Percentiles rank a stretch among this genome's conserved stretches.
Evolutionary conservation across 2,113 vertebrate genomes (phyloP).

Genomic region (Labeo catla): DNA sequence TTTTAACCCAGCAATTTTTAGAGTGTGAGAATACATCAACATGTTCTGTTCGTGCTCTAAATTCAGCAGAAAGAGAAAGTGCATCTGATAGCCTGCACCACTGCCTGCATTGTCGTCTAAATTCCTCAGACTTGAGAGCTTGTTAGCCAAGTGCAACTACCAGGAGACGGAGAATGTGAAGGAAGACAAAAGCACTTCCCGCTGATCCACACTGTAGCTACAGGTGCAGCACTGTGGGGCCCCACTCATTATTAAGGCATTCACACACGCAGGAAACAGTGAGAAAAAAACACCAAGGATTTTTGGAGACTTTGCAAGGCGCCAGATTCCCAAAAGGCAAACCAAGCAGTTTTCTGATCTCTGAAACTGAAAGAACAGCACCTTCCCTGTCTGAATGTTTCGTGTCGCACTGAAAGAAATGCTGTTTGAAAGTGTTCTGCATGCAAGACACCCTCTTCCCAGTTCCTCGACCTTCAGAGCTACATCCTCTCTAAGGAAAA

Average conservation of each 20-base stretch:
- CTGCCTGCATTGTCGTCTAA: conserved; percentile 40
- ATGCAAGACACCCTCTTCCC: conserved; percentile 15
- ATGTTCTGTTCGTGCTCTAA: background rate
- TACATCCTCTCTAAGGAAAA: conserved; percentile 2
- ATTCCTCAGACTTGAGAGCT: conserved; percentile 59
- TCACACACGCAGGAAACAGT: background rate
- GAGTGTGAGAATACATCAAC: background rate
- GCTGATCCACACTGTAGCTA: conserved; percentile 59
- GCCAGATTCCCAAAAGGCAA: conserved; percentile 45
- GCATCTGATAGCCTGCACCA: conserved; percentile 56
- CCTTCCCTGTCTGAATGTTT: background rate
- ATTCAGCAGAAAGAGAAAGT: conserved; percentile 10
- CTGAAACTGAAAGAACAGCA: conserved; percentile 21
- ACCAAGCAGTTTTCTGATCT: conserved; percentile 43
- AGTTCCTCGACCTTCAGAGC: conserved; percentile 16
- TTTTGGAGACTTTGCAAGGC: conserved; percentile 42
- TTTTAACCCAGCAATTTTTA: too few species aligned
- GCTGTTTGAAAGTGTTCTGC: conserved; percentile 1
- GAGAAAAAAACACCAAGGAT: conserved; percentile 19
- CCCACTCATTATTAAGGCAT: conserved; percentile 49
- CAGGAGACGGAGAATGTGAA: conserved; percentile 51
- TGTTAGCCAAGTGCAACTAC: conserved; percentile 55
- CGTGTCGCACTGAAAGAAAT: background rate
- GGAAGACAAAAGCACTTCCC: conserved; percentile 44
- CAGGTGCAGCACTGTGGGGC: conserved; percentile 60